These are phyloP conservation scores for Drosophila merina DNA, from an alignment of 2,888 invertebrate genomes.

Conservation along the genomic window DNA sequence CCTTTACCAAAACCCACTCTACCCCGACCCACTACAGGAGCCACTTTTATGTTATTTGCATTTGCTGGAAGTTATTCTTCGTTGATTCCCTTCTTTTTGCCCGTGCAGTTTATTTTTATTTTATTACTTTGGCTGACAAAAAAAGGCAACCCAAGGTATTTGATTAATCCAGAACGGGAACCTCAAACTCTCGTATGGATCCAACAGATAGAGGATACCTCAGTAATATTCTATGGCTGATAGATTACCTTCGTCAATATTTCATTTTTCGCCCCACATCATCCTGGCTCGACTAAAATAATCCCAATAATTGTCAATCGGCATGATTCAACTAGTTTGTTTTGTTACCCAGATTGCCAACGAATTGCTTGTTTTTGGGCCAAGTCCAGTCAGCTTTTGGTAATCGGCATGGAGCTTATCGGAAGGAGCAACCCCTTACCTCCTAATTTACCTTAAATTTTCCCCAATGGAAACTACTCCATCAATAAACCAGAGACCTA, in stretches of 20 bases:
- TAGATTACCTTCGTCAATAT: too few relatives aligned
- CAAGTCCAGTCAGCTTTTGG: constrained; percentile 19
- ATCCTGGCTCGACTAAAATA: constrained; percentile 3
- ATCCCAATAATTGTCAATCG: constrained; percentile 21
- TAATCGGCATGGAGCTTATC: constrained; percentile 34
- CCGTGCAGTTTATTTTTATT: constrained; percentile 46
- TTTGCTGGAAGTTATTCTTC: constrained; percentile 38
- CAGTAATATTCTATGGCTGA: too few relatives aligned
- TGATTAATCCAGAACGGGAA: constrained; percentile 13
- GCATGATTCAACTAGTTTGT: constrained; percentile 33
- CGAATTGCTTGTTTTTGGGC: constrained; percentile 24
- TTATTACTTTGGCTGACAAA: constrained; percentile 27
- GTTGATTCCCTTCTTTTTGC: constrained; percentile 7
- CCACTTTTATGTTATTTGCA: constrained; percentile 38
- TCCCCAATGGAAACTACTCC: constrained; percentile 33
- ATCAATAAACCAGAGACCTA: constrained; percentile 41
- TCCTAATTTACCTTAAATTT: neutral
- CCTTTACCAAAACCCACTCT: constrained; percentile 4
- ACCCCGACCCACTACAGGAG: neutral
- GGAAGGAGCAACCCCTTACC: neutral
- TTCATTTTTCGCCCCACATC: too few relatives aligned
- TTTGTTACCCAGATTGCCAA: constrained; percentile 29
- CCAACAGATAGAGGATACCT: too few relatives aligned
- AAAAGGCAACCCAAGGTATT: constrained; percentile 23
- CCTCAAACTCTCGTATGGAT: too few relatives aligned